Conservation (phyloP, 2,888 invertebrate species). For the Tinea trinotella region DNA sequence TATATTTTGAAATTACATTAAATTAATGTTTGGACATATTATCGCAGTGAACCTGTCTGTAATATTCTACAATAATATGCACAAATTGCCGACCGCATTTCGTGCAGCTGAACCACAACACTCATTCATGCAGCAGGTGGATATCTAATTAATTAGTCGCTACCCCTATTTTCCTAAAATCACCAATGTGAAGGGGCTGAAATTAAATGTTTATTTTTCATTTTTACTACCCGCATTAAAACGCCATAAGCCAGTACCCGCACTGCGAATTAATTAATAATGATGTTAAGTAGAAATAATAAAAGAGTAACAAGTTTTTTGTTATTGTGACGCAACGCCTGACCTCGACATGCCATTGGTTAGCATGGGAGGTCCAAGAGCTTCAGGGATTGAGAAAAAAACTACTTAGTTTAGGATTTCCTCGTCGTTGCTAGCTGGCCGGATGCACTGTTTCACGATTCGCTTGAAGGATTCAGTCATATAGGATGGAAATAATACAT, state of each 20-base stretch:
- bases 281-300: constrained; percentile 37
- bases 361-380: too few relatives aligned
- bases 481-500: too few relatives aligned
- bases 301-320: background rate
- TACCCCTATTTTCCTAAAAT: constrained; percentile 26
- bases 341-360: too few relatives aligned
- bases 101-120: constrained; percentile 4
- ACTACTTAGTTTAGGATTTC: too few relatives aligned
- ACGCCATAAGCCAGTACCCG: constrained; percentile 42
- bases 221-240: constrained; percentile 42
- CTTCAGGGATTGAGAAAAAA: too few relatives aligned
- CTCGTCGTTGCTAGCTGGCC: too few relatives aligned
- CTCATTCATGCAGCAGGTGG: constrained; percentile 42
- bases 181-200: constrained; percentile 41
- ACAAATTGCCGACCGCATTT: constrained; percentile 7
- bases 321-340: too few relatives aligned
- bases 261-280: constrained; percentile 49
- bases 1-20: background rate
- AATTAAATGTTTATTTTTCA: constrained; percentile 65
- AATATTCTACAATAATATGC: background rate
- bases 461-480: too few relatives aligned
- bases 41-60: background rate
- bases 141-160: constrained; percentile 35
- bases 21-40: background rate
- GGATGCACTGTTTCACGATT: too few relatives aligned